Percentiles rank a stretch among this genome's conserved stretches.
These are phyloP conservation scores for Pelecanus crispus DNA, from an alignment of 2,113 vertebrate species.

Conservation along the genomic window DNA sequence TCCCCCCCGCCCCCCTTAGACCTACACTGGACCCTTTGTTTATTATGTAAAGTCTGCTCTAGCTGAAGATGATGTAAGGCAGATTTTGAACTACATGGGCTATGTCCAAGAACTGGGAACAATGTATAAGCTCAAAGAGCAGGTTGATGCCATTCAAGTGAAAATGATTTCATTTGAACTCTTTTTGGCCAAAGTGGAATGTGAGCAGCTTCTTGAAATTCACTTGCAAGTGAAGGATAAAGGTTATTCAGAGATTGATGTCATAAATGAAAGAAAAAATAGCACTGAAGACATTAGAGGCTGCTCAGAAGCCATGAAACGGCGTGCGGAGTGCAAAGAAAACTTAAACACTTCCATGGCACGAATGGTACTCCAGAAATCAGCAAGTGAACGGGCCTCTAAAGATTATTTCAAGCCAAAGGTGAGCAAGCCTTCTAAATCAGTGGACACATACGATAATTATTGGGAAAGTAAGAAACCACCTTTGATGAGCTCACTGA, in stretches of 20 bases:
- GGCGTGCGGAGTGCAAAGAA: conserved; percentile 81
- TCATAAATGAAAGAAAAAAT: conserved; percentile 81
- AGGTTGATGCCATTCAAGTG: conserved; percentile 75
- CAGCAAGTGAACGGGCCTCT: conserved; percentile 81
- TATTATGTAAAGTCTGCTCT: conserved; percentile 92
- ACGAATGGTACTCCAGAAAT: conserved; percentile 82
- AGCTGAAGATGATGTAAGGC: conserved; percentile 83
- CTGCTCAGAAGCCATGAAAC: conserved; percentile 85
- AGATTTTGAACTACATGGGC: conserved; percentile 89
- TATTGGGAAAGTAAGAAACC: conserved; percentile 91
- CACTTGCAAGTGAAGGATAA: conserved; percentile 88
- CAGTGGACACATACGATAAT: conserved; percentile 88
- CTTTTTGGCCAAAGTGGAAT: conserved; percentile 92
- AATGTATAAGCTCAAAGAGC: conserved; percentile 80
- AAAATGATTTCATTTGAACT: conserved; percentile 90
- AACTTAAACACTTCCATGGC: conserved; percentile 83
- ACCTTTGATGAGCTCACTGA: conserved; percentile 84
- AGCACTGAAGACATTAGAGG: conserved; percentile 84
- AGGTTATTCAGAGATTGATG: conserved; percentile 84
- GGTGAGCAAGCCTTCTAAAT: conserved; percentile 89
- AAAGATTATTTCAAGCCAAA: conserved; percentile 86
- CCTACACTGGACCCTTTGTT: conserved; percentile 96
- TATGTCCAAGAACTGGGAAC: conserved; percentile 88
- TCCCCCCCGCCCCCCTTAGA: conserved; percentile 66
- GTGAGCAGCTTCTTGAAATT: conserved; percentile 90